These are phyloP conservation scores for Manis crassicaudata DNA, from an alignment of 2,797 vertebrate species.

Conservation along the genomic window DNA sequence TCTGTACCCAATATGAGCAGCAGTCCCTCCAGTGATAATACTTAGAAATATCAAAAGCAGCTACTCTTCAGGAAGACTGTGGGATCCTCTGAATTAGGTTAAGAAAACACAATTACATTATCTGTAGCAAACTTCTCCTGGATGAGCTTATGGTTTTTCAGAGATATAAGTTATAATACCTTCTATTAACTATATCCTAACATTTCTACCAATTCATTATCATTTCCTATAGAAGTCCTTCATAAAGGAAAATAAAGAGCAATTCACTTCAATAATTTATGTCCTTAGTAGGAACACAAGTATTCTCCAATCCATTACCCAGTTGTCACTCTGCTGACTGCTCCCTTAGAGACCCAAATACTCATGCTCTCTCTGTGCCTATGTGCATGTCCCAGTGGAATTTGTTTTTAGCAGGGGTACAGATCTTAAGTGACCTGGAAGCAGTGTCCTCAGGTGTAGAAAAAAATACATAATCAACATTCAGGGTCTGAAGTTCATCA, in stretches of 20 bases:
- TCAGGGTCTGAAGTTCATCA: conserved; percentile 84
- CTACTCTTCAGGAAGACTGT: background rate
- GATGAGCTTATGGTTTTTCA: background rate
- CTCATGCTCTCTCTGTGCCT: background rate
- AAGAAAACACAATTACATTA: background rate
- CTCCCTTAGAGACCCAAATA: background rate
- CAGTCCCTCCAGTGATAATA: background rate
- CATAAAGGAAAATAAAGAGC: conserved; percentile 23
- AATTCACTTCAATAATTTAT: background rate
- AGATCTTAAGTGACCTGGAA: conserved; percentile 83
- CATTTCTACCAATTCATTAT: background rate
- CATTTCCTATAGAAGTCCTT: background rate
- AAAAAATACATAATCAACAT: conserved; percentile 83
- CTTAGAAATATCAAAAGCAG: background rate
- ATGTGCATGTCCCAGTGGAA: background rate
- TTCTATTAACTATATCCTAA: background rate
- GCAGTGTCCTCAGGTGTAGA: conserved; percentile 83
- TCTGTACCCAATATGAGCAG: background rate
- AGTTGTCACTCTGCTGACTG: background rate
- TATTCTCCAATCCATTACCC: background rate
- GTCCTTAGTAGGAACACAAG: background rate
- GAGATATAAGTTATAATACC: background rate
- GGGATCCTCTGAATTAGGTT: background rate
- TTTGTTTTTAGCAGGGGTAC: background rate
- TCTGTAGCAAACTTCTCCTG: background rate